Evolutionary conservation across 2,888 invertebrate species (phyloP), one percentile per base, ranked within the genome.

Genomic region (Xestoiulus laeticollis): DNA sequence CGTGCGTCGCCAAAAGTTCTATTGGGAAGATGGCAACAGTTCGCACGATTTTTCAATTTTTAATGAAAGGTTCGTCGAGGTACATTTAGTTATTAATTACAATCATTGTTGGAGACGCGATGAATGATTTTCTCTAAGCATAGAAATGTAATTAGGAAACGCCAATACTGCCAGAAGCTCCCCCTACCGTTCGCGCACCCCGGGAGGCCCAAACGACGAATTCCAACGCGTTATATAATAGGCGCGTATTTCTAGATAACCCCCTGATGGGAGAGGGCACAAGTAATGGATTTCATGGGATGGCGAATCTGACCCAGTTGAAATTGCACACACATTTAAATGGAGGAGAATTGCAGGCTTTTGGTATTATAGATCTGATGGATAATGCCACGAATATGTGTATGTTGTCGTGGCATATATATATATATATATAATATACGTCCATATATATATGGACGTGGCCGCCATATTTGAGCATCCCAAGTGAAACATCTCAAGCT

Each of bases 21-120:
- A 59, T 59, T 59, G 53, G 53, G n/a, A 59, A 16, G 53, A 59
- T 59, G 53, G 53, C 53, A 59, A 59, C 53, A 59, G 53, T 59
- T 59, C 53, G 53, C 53, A 59, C 53, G 53, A 59, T 59, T 59
- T 59, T n/a, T n/a, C 53, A 59, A 5, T 4, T 59, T 59, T 59
- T 59, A 59, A 59, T 59, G 53, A n/a, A 19, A 59, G 53, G 53
- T 59, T 59, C n/a, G 53, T 19, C 53, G 53, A 59, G 19, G 53
- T 59, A 59, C 53, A n/a, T 59, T 59, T 59, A 59, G 53, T 59
- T 59, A 59, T 59, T 59, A 59, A 59, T 59, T 59, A 59, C 53
- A 59, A 59, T 59, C 53, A 59, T 59, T 59, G 53, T 59, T 59
- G 53, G 53, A n/a, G 53, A 59, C 53, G 53, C 53, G 53, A 59